A percentile compares a stretch with the other conserved stretches of the same genome.
These are phyloP conservation scores for Malurus cyaneus DNA, from an alignment of 2,113 vertebrate species.

Conservation along the genomic window DNA sequence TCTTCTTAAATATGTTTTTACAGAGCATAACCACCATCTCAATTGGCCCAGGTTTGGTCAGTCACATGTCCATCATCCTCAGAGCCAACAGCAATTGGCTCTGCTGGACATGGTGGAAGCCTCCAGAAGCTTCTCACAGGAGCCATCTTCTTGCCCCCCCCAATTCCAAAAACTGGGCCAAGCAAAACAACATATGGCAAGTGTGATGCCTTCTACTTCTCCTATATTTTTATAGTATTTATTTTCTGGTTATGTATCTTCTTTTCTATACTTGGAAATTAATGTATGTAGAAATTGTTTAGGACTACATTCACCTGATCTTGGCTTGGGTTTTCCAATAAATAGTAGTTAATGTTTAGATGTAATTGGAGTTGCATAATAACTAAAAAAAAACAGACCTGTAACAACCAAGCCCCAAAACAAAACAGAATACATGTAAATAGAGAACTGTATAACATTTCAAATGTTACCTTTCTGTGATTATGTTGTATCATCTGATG, in stretches of 20 bases:
- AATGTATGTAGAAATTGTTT: accelerated
- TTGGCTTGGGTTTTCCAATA: background rate
- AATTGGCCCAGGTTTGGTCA: too few species aligned
- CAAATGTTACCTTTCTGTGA: background rate
- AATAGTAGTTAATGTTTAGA: background rate
- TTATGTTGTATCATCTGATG: background rate
- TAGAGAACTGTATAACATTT: background rate
- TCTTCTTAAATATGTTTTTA: too few species aligned
- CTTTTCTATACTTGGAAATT: background rate
- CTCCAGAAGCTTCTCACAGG: too few species aligned
- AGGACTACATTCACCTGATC: background rate
- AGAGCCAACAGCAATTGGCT: too few species aligned
- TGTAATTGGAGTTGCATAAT: background rate
- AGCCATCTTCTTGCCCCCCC: too few species aligned
- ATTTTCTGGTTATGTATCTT: background rate
- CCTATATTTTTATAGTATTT: background rate
- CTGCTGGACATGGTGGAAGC: too few species aligned
- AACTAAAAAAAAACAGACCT: background rate
- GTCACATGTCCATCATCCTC: too few species aligned
- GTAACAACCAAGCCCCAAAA: background rate
- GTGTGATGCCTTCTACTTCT: background rate
- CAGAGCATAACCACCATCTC: too few species aligned
- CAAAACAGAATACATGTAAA: background rate
- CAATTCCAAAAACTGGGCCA: too few species aligned
- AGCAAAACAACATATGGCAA: background rate